Evolutionary conservation across 2,113 vertebrate species (phyloP), one percentile per base, ranked within the genome.

Genomic region (Oophaga pumilio): DNA sequence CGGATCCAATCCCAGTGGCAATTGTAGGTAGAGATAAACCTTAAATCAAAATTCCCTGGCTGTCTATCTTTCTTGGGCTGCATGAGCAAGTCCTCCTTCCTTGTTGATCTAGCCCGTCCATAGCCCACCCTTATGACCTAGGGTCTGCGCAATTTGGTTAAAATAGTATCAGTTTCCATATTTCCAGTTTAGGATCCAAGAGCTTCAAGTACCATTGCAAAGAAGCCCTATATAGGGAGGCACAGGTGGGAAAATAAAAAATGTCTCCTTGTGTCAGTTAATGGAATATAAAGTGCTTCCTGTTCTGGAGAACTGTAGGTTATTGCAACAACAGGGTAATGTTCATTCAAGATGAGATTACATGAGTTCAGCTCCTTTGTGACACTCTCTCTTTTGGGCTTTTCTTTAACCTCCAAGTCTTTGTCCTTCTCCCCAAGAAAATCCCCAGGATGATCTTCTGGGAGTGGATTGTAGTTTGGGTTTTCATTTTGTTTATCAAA

Each of bases 351-450:
- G 8, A 14, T n/a, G 84, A 89, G 77, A 71, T 89, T 87, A 89
- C 59, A 60, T 52, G 82, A 91, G 91, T 87, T 83, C 43, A 88
- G 69, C 85, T 91, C 80, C 89, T 85, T 85, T 91, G 69, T 50
- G n/a, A 56, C 57, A 1, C 20, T 87, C 77, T 69, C 43, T 4
- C n/a, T 0, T 22, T 50, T 76, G 84, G 89, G 91, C 91, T 17
- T 20, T 33, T n/a, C 53, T 0, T 84, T 92, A 93, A 60, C 97
- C 97, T 79, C 97, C 97, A 0, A 98, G 96, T 69, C 96, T 96
- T 89, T 97, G 98, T n/a, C 98, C 98, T 90, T 98, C 97, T 10
- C 97, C 98, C 98, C 98, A 99, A 0, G 96, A 95, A 17, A 99
- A 99, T 0, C 98, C 69, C 98, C 98, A 0, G 98, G 98, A 5